Base-by-base conservation (phyloP, 2,113 vertebrate species). In the Notothenia coriiceps region DNA sequence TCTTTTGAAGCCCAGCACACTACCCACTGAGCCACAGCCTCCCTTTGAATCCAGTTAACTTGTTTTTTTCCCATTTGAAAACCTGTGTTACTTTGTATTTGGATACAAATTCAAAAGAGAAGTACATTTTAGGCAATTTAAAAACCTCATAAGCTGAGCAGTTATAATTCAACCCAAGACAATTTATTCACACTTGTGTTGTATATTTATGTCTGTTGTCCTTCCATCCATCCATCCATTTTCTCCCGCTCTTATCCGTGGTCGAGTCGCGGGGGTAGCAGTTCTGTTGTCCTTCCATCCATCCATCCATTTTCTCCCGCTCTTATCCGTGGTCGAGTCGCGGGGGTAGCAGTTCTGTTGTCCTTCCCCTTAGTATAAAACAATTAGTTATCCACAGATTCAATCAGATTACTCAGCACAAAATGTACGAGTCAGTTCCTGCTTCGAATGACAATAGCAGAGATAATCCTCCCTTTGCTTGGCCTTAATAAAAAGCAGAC, bases 361-460 rank as follows among this genome's bases (percentile, higher is more conserved):
- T 74, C 2, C 29, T 50, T 40, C n/a, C 67, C 60, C 44, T 64
- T 54, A 6, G 49, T 65, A 78, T 14, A n/a, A 66, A 56, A 17
- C 11, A 51, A 33, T 40, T 29, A 29, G 29, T 29, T 29, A 29
- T 59, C 67, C 62, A 25, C 74, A 74, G 62, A 52, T 77, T 59
- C 8, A 9, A 52, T 84, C 76, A 74, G 61, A 85, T 82, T 67
- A 70, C 68, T 59, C 55, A 22, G 12, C 57, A 55, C n/a, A 51
- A 82, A 75, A 86, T 84, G 10, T 78, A 66, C 43, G 7, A 81
- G 25, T 82, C 71, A 80, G 57, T 78, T 80, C 74, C 84, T 75
- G 74, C 69, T 63, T 51, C 74, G 55, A 70, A 71, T 81, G 71
- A 69, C 63, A 84, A 44, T 51, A 60, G 59, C 70, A 77, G 70